Conservation (phyloP, 2,113 vertebrate genomes). For the Aspiorhynchus laticeps region DNA sequence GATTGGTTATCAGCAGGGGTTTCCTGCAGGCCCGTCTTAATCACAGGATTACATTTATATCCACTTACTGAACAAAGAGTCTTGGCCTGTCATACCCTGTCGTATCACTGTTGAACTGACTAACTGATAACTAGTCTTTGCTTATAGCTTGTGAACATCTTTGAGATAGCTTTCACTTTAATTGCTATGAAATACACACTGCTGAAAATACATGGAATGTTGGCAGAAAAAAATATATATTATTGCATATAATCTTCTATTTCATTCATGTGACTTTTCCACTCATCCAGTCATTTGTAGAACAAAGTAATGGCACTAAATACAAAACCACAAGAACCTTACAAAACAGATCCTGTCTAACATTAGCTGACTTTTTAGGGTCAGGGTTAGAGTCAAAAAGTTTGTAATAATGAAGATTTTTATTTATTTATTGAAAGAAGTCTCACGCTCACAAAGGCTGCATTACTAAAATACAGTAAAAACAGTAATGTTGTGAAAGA, state of each 20-base stretch:
- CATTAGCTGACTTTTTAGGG: background rate
- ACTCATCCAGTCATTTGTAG: background rate
- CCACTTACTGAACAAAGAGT: slow-evolving; percentile 43
- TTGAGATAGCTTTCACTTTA: background rate
- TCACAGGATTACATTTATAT: slow-evolving; percentile 53
- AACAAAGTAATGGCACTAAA: background rate
- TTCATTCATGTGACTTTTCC: background rate
- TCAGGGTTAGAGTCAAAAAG: background rate
- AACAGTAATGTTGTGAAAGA: background rate
- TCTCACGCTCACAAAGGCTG: background rate
- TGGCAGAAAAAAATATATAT: background rate
- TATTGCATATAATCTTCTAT: background rate
- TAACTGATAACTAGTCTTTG: slow-evolving; percentile 19
- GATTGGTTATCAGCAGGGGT: slow-evolving; percentile 37
- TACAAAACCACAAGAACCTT: background rate
- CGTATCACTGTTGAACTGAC: background rate
- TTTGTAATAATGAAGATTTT: background rate
- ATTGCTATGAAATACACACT: background rate
- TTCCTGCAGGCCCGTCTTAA: slow-evolving; percentile 38
- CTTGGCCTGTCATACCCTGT: background rate
- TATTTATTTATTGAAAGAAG: background rate
- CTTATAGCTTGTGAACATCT: background rate
- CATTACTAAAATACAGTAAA: too few species aligned
- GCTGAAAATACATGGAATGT: background rate
- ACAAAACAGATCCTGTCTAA: background rate